A percentile compares a stretch with the other conserved stretches of the same genome.
These are phyloP conservation scores for Tupaia tana DNA, from an alignment of 2,113 vertebrate genomes.

Conservation along the genomic window DNA sequence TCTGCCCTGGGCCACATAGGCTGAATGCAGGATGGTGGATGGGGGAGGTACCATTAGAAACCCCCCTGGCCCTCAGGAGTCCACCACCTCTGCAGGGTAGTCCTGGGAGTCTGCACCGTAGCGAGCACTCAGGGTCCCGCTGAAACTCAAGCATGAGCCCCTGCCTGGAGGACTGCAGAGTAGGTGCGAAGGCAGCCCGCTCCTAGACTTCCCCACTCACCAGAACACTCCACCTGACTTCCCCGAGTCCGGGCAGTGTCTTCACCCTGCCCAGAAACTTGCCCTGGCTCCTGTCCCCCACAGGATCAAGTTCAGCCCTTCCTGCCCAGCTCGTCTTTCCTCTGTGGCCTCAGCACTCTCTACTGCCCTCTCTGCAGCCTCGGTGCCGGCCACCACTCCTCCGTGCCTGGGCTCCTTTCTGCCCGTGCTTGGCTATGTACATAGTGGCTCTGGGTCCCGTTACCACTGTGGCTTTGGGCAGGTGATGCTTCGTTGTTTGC, in stretches of 20 bases:
- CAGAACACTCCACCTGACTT: accelerated
- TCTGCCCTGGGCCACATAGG: not conserved
- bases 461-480: not conserved
- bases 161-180: not conserved
- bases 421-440: not conserved
- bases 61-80: not conserved
- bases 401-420: not conserved
- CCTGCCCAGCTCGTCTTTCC: not conserved
- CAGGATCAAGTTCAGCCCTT: not conserved
- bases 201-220: not conserved
- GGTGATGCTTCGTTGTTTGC: not conserved
- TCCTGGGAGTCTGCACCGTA: not conserved
- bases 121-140: not conserved
- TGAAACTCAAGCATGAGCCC: not conserved
- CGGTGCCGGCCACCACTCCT: not conserved
- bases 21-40: not conserved
- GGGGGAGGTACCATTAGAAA: not conserved
- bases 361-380: not conserved
- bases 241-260: not conserved
- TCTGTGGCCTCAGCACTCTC: not conserved
- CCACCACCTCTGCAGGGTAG: not conserved
- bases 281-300: not conserved
- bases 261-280: not conserved
- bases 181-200: not conserved
- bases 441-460: not conserved